Percentiles rank a stretch among this genome's conserved stretches.
phyloP scores from a whole-genome alignment of 2,113 vertebrate species.

The Clarias batrachus region DNA sequence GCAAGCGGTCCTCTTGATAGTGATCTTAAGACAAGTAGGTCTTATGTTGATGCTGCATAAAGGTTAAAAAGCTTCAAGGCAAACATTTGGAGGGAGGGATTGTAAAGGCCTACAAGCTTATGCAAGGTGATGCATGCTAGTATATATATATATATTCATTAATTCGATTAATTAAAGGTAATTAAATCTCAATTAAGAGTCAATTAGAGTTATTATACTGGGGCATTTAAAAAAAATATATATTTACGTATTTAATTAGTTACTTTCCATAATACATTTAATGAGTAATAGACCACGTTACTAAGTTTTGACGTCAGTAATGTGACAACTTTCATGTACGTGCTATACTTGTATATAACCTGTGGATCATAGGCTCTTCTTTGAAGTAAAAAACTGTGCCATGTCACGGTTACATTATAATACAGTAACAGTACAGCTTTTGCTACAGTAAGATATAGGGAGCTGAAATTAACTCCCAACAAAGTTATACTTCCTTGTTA shows the following conservation, averaged over 20 bases:
- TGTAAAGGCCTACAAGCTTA: neutral
- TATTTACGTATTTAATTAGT: neutral
- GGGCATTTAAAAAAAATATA: neutral
- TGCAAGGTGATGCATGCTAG: neutral
- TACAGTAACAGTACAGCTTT: neutral
- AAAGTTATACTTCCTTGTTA: neutral
- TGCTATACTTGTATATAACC: neutral
- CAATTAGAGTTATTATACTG: neutral
- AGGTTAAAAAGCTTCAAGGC: neutral
- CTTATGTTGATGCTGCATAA: neutral
- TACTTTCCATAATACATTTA: neutral
- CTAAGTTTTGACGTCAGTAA: neutral
- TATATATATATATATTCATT: neutral
- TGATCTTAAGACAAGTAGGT: neutral
- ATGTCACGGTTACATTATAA: neutral
- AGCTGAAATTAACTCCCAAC: conserved; percentile 1
- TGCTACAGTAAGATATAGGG: neutral
- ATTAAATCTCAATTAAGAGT: no score
- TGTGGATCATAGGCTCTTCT: neutral
- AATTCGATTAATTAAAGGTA: neutral
- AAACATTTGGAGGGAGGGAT: neutral
- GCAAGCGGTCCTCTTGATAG: neutral
- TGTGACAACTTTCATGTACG: neutral
- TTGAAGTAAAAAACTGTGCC: neutral
- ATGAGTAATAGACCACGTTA: neutral